Conservation (phyloP, 2,113 vertebrate genomes). For the Saccopteryx leptura region DNA sequence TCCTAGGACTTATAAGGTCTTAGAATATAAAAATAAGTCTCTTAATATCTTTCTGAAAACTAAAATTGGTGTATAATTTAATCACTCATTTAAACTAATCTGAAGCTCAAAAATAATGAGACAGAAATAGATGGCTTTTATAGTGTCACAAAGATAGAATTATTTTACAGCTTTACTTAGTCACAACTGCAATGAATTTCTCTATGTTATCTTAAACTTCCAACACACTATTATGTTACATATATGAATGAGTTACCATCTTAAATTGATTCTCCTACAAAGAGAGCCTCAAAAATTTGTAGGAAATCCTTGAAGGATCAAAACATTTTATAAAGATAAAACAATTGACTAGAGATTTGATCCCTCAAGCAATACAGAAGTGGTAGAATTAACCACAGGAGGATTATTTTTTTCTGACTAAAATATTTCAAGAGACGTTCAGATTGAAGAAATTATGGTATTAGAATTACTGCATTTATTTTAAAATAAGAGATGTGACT, state of each 20-base stretch:
- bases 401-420: neutral
- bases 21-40: conserved; percentile 68
- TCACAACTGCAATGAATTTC: conserved; percentile 74
- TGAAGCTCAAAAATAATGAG: conserved; percentile 72
- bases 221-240: conserved; percentile 54
- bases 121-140: conserved; percentile 77
- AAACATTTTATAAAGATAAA: conserved; percentile 65
- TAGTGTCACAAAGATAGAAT: conserved; percentile 72
- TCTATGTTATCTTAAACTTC: conserved; percentile 68
- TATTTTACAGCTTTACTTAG: conserved; percentile 77
- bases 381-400: conserved; percentile 55
- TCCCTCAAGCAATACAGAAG: conserved; percentile 43
- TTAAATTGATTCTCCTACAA: conserved; percentile 69
- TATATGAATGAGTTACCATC: conserved; percentile 71
- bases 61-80: conserved; percentile 74
- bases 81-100: conserved; percentile 72
- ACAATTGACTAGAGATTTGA: conserved; percentile 34
- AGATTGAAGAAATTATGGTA: conserved; percentile 69
- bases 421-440: conserved; percentile 60
- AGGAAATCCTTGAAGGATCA: conserved; percentile 71
- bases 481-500: conserved; percentile 77
- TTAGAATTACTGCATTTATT: conserved; percentile 61
- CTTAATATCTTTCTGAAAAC: conserved; percentile 49
- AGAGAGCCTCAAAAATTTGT: conserved; percentile 36
- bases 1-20: neutral